phyloP scores from a whole-genome alignment of 2,888 invertebrate species.

The Hololepta plana region DNA sequence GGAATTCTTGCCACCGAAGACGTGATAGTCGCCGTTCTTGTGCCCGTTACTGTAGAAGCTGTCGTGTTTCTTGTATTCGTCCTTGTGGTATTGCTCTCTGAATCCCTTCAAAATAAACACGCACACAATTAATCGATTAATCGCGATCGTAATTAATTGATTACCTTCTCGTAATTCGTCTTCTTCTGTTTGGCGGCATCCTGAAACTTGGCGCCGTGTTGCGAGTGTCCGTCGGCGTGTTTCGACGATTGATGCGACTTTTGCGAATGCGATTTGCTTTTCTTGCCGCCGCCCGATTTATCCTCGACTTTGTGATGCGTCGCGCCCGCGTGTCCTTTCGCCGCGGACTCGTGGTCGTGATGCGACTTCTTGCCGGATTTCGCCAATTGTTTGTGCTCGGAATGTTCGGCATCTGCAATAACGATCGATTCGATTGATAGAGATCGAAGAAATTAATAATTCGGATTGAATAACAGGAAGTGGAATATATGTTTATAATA shows the following conservation, averaged over 20 bases:
- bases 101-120: conserved; percentile 21
- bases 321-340: conserved; percentile 17
- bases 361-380: conserved; percentile 15
- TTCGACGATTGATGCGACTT: conserved; percentile 17
- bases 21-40: conserved; percentile 23
- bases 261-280: conserved; percentile 17
- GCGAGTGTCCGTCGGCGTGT: conserved; percentile 16
- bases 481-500: no score
- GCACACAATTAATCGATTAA: not conserved
- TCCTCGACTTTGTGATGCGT: conserved; percentile 18
- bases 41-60: conserved; percentile 27
- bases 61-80: conserved; percentile 27
- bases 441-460: no score
- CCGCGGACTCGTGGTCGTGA: conserved; percentile 19
- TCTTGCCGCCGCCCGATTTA: conserved; percentile 21
- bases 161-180: conserved; percentile 20
- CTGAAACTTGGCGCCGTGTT: conserved; percentile 19
- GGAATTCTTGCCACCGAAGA: conserved; percentile 21
- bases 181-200: conserved; percentile 20
- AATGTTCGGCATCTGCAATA: conserved; percentile 11
- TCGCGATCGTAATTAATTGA: not conserved
- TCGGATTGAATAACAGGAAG: no score
- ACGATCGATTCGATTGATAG: no score
- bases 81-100: conserved; percentile 27
- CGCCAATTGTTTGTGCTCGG: conserved; percentile 12